These are phyloP conservation scores for Hyalella azteca DNA, from an alignment of 2,888 invertebrate species.

Conservation along the genomic window DNA sequence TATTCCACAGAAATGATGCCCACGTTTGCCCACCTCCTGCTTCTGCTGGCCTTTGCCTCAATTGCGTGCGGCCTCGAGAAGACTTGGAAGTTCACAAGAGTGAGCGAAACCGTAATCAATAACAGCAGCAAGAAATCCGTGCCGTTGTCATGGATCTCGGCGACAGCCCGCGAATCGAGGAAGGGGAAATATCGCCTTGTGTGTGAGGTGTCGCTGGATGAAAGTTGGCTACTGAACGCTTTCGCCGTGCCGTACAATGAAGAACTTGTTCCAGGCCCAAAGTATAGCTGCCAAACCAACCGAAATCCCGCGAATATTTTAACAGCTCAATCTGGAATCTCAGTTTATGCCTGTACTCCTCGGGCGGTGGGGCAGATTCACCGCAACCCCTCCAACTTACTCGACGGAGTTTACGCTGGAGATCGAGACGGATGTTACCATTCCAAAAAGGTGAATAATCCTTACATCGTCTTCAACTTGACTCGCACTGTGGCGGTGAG, in stretches of 20 bases:
- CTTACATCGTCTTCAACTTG: not conserved
- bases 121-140: not conserved
- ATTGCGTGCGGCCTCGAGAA: not conserved
- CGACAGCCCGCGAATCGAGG: not conserved
- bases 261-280: not conserved
- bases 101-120: not conserved
- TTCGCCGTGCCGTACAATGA: not conserved
- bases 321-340: not conserved
- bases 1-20: not conserved
- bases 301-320: not conserved
- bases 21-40: not conserved
- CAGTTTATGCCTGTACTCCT: not conserved
- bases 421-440: not conserved
- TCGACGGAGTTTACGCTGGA: not conserved
- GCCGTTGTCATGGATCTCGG: not conserved
- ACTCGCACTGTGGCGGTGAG: not conserved
- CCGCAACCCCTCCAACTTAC: not conserved
- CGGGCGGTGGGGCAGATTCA: not conserved
- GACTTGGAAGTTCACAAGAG: not conserved
- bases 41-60: not conserved
- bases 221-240: not conserved
- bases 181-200: not conserved
- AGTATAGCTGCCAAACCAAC: not conserved
- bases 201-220: not conserved
- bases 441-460: not conserved